Conservation (phyloP, 2,797 vertebrate genomes). For the Gadopsis marmoratus region DNA sequence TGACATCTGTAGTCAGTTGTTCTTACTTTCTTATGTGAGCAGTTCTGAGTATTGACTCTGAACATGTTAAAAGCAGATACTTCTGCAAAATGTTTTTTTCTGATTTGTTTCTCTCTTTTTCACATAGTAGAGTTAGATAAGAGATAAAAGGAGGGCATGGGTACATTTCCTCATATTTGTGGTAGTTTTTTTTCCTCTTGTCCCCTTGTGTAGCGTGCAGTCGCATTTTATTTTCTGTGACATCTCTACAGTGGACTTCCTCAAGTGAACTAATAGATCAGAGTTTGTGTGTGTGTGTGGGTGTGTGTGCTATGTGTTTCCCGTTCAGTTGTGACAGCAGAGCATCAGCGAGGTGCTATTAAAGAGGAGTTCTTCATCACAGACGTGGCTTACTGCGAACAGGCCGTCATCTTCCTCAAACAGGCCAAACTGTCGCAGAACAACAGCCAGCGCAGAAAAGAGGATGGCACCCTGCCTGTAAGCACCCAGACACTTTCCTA, state of each 20-base stretch:
- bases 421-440: slow-evolving; percentile 80
- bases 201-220: background rate
- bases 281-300: slow-evolving; percentile 2
- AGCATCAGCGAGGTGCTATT: slow-evolving; percentile 66
- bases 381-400: slow-evolving; percentile 91
- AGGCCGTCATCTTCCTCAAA: slow-evolving; percentile 87
- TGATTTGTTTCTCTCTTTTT: background rate
- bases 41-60: background rate
- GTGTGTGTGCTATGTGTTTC: slow-evolving; percentile 39
- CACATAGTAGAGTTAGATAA: background rate
- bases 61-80: background rate
- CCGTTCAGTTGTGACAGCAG: slow-evolving; percentile 60
- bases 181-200: slow-evolving; percentile 1
- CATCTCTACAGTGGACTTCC: slow-evolving; percentile 14
- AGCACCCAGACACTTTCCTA: slow-evolving; percentile 58
- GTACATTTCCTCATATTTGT: slow-evolving; percentile 29
- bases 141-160: background rate
- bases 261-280: background rate
- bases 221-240: background rate
- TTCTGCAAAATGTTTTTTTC: background rate
- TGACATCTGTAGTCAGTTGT: background rate
- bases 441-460: slow-evolving; percentile 77
- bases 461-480: slow-evolving; percentile 86
- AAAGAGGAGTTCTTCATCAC: slow-evolving; percentile 87
- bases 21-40: background rate